These are phyloP conservation scores for Porites australiensis DNA, from an alignment of 64 coral and sea anemone genomes.

Conservation along the genomic window DNA sequence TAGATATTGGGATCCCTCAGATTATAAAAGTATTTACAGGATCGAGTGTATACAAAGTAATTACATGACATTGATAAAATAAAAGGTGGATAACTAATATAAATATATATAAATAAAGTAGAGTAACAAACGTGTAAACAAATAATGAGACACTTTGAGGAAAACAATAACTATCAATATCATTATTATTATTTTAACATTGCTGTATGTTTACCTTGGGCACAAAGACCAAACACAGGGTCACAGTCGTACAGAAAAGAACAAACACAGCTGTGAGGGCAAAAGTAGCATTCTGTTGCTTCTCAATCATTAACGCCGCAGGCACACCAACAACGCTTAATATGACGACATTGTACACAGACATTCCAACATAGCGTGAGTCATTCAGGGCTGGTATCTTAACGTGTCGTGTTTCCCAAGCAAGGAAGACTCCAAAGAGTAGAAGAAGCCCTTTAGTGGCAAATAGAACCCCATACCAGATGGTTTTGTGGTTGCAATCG, in stretches of 20 bases:
- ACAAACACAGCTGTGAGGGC: conserved; percentile 66
- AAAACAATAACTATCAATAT: too few species aligned
- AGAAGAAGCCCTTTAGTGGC: conserved; percentile 75
- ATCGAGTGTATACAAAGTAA: too few species aligned
- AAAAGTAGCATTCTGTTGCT: conserved; percentile 61
- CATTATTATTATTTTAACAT: too few species aligned
- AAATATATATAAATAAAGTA: too few species aligned
- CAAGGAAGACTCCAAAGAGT: conserved; percentile 79
- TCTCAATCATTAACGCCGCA: conserved; percentile 64
- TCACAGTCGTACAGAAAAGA: conserved; percentile 77
- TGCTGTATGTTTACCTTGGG: conserved; percentile 65
- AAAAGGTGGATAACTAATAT: too few species aligned
- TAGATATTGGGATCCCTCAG: too few species aligned
- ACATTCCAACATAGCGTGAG: conserved; percentile 84
- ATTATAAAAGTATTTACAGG: too few species aligned
- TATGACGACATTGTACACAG: conserved; percentile 89
- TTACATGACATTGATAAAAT: too few species aligned
- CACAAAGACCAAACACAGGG: conserved; percentile 83
- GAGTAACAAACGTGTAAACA: too few species aligned
- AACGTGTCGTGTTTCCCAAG: conserved; percentile 90
- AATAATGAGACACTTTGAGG: too few species aligned
- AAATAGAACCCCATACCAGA: conserved; percentile 82
- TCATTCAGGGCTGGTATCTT: conserved; percentile 87
- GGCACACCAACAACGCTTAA: conserved; percentile 87
- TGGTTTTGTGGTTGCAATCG: conserved; percentile 60